A percentile compares a stretch with the other conserved stretches of the same genome.
These are phyloP conservation scores for Rhagonycha lutea DNA, from an alignment of 2,888 invertebrate species.

Conservation along the genomic window DNA sequence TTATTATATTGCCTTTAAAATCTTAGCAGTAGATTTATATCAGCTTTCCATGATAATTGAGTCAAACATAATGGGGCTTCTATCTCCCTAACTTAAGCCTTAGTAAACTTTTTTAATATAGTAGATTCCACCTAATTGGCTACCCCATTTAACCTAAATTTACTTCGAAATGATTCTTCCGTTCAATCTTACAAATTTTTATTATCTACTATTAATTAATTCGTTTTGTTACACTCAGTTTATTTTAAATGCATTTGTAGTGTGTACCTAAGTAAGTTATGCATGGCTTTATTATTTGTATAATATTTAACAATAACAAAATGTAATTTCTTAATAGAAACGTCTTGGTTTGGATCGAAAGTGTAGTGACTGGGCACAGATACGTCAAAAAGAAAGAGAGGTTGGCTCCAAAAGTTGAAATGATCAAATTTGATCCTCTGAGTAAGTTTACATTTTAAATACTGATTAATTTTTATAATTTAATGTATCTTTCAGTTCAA, in stretches of 20 bases:
- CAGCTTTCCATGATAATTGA: not conserved
- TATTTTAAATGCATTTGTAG: not conserved
- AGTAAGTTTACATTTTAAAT: constrained; percentile 62
- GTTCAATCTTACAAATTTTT: no score
- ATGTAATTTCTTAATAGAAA: not conserved
- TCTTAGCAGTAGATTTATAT: not conserved
- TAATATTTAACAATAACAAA: no score
- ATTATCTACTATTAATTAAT: not conserved
- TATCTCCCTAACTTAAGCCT: no score
- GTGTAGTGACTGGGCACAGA: constrained; percentile 77
- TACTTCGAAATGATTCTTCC: not conserved
- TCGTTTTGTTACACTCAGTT: not conserved
- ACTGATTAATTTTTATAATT: not conserved
- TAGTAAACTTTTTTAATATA: not conserved
- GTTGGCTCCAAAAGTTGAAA: constrained; percentile 77
- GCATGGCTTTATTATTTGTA: no score
- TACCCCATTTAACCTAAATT: not conserved
- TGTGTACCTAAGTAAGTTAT: not conserved
- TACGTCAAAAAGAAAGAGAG: constrained; percentile 70
- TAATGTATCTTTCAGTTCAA: constrained; percentile 69
- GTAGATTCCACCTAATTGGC: no score
- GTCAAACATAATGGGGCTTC: not conserved
- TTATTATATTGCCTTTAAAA: not conserved
- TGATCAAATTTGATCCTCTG: constrained; percentile 75
- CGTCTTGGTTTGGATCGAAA: constrained; percentile 80